Evolutionary conservation across 1,140 invertebrate genomes (phyloP).

Genomic region (Cotesia vestalis): DNA sequence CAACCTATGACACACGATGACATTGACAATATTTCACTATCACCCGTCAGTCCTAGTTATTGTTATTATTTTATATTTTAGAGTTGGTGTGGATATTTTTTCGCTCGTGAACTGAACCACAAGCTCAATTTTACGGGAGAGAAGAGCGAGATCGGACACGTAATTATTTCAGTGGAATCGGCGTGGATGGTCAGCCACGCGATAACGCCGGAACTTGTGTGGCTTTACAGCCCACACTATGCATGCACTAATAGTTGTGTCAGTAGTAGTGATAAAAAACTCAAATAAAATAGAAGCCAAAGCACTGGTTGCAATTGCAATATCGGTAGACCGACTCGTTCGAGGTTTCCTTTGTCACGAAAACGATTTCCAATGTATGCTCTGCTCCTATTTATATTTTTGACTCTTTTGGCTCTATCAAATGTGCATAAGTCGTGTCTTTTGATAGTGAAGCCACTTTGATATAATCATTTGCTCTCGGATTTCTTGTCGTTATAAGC

Average conservation of each 20-base stretch:
- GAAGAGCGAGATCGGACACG: not conserved
- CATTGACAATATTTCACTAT: too few relatives aligned
- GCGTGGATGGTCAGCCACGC: constrained; percentile 13
- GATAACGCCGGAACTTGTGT: constrained; percentile 13
- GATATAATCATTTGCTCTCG: too few relatives aligned
- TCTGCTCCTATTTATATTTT: not conserved
- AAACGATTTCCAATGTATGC: constrained; percentile 15
- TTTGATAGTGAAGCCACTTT: too few relatives aligned
- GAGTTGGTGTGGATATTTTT: too few relatives aligned
- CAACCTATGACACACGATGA: not conserved
- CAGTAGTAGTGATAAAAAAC: not conserved
- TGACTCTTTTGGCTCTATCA: not conserved
- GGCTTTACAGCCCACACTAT: not conserved
- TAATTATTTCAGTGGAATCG: constrained; percentile 24
- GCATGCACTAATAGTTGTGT: too few relatives aligned
- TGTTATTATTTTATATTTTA: too few relatives aligned
- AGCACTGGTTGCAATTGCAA: not conserved
- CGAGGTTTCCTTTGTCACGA: constrained; percentile 13
- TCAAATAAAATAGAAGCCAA: constrained; percentile 7
- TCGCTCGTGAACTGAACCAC: not conserved
- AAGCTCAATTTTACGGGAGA: constrained; percentile 17
- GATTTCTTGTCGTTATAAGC: too few relatives aligned
- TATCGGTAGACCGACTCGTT: constrained; percentile 19
- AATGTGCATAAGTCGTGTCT: not conserved
- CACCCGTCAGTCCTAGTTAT: too few relatives aligned